These are phyloP conservation scores for Lepus townsendii DNA, from an alignment of 2,797 vertebrate genomes.

Conservation along the genomic window DNA sequence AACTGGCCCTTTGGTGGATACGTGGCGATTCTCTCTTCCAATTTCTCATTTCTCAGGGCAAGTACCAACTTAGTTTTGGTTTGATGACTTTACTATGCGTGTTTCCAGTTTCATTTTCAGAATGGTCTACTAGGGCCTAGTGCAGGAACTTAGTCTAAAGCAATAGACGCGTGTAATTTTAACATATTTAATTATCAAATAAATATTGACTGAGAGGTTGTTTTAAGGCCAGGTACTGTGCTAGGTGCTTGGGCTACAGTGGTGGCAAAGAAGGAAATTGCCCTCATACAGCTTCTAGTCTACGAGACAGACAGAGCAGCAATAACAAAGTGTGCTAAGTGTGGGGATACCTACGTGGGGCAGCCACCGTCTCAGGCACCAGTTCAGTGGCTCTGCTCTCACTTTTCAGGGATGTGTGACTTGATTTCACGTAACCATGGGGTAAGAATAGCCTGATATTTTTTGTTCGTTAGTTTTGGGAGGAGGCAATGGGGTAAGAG, in stretches of 20 bases:
- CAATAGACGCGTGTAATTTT: neutral
- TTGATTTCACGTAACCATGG: neutral
- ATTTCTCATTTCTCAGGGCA: neutral
- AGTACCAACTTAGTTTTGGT: neutral
- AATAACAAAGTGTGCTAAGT: neutral
- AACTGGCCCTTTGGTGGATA: neutral
- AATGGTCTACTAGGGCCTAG: neutral
- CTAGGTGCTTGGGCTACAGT: neutral
- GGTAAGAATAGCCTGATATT: constrained; percentile 9
- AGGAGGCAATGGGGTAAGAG: neutral
- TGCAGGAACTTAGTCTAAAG: neutral
- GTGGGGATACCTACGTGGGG: neutral
- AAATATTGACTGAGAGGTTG: neutral
- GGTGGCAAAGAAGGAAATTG: neutral
- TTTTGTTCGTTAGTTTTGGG: neutral
- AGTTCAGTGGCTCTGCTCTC: neutral
- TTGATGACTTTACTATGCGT: neutral
- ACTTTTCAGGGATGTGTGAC: neutral
- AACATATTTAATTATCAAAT: neutral
- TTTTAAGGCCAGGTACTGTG: neutral
- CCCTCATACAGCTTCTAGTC: neutral
- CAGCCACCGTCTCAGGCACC: neutral
- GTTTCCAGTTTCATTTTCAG: neutral
- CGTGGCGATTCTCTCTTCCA: neutral
- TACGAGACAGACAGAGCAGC: neutral